A percentile compares a stretch with the other conserved stretches of the same genome.
Conservation (phyloP, 2,888 invertebrate genomes). For the Notodonta dromedarius region DNA sequence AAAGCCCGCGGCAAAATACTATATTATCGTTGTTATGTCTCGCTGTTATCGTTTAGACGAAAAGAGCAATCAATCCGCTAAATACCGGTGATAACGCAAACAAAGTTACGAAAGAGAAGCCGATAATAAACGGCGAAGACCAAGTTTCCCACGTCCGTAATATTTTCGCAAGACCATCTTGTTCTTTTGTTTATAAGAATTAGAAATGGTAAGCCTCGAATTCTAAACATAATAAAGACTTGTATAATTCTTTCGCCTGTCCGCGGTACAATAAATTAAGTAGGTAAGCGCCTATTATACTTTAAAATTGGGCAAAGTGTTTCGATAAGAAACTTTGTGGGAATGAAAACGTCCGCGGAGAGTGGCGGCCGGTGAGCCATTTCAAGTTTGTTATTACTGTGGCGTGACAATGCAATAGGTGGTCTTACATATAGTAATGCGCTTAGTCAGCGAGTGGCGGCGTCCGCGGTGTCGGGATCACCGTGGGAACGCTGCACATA, state of each 20-base stretch:
- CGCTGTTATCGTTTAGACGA: background rate
- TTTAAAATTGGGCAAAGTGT: constrained; percentile 30
- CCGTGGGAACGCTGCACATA: constrained; percentile 2
- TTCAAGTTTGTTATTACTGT: constrained; percentile 26
- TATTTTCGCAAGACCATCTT: constrained; percentile 7
- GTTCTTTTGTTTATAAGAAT: constrained; percentile 13
- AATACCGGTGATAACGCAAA: constrained; percentile 7
- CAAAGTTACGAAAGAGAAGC: constrained; percentile 8
- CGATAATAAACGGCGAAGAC: constrained; percentile 6
- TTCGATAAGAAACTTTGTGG: constrained; percentile 29
- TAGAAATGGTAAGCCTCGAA: constrained; percentile 14
- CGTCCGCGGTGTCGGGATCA: background rate
- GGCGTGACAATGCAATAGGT: constrained; percentile 6
- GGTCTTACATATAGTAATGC: background rate
- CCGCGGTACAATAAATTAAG: constrained; percentile 21
- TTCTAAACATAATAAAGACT: constrained; percentile 30
- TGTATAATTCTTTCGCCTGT: constrained; percentile 27
- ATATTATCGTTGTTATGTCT: background rate
- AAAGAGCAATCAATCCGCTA: constrained; percentile 4
- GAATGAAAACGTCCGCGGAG: constrained; percentile 16
- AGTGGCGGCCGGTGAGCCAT: background rate
- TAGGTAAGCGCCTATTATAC: constrained; percentile 10
- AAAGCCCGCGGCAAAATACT: too few relatives aligned
- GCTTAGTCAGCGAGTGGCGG: background rate
- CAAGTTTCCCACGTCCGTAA: constrained; percentile 7